Percentiles rank a stretch among this genome's conserved stretches.
These are phyloP conservation scores for Moxostoma hubbsi DNA, from an alignment of 2,797 vertebrate species.

Conservation along the genomic window DNA sequence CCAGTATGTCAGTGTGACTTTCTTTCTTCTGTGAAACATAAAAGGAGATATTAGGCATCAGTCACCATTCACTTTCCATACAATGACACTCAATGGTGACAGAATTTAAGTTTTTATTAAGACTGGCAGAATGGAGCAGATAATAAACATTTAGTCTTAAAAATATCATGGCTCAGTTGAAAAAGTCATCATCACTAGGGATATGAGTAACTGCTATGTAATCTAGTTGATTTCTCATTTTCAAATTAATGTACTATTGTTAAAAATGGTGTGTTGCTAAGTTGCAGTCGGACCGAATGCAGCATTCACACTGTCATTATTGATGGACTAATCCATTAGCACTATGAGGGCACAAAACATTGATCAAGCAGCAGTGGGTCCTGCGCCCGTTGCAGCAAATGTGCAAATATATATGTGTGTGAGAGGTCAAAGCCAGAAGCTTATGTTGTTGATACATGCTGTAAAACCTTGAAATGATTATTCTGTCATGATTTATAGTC, in stretches of 20 bases:
- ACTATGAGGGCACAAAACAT: constrained; percentile 42
- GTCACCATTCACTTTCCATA: too few species aligned
- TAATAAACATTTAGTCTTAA: constrained; percentile 1
- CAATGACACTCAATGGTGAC: too few species aligned
- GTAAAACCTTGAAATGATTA: not conserved
- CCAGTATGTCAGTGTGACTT: too few species aligned
- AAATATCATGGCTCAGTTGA: not conserved
- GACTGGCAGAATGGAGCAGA: not conserved
- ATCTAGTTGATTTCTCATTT: constrained; percentile 30
- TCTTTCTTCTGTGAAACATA: too few species aligned
- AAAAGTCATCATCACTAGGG: not conserved
- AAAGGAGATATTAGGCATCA: too few species aligned
- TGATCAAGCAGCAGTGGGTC: constrained; percentile 38
- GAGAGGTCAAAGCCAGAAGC: constrained; percentile 8
- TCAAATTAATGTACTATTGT: constrained; percentile 23
- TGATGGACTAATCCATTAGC: constrained; percentile 49
- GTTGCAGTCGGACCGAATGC: constrained; percentile 31
- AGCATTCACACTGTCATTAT: constrained; percentile 44
- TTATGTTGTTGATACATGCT: constrained; percentile 33
- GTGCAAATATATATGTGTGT: constrained; percentile 4
- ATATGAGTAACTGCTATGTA: not conserved
- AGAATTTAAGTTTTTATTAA: too few species aligned
- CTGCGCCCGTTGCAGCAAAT: not conserved
- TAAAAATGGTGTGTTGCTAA: constrained; percentile 20
- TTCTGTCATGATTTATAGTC: not conserved